Evolutionary conservation across 2,888 invertebrate genomes (phyloP).

Genomic region (Uloborus plumipes): DNA sequence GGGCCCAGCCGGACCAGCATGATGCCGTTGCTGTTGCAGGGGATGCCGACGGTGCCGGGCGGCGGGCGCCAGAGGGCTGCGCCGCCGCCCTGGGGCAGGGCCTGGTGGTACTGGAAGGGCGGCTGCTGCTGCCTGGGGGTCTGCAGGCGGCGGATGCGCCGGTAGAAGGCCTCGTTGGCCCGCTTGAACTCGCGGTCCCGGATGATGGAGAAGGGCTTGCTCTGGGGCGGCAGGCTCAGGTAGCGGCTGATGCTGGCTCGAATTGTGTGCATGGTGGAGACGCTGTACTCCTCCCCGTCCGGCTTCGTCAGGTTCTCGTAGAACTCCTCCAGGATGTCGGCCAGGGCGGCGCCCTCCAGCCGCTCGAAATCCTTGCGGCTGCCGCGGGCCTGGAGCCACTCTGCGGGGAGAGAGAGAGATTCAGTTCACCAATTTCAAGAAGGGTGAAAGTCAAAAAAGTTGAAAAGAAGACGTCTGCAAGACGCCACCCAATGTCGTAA

Average conservation of each 20-base stretch:
- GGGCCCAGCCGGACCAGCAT: slow-evolving; percentile 59
- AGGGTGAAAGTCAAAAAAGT: too few relatives aligned
- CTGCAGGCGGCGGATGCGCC: slow-evolving; percentile 57
- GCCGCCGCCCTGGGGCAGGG: slow-evolving; percentile 27
- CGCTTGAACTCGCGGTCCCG: slow-evolving; percentile 60
- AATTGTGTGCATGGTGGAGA: slow-evolving; percentile 64
- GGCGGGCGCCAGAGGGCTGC: slow-evolving; percentile 52
- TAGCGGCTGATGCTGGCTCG: slow-evolving; percentile 64
- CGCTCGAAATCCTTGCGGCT: slow-evolving; percentile 51
- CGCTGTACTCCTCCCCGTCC: slow-evolving; percentile 64
- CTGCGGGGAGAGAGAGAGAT: slow-evolving; percentile 12
- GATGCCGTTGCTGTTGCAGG: slow-evolving; percentile 57
- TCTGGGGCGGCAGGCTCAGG: slow-evolving; percentile 62
- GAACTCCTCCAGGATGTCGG: slow-evolving; percentile 56
- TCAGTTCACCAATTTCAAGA: too few relatives aligned
- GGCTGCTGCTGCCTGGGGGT: slow-evolving; percentile 25
- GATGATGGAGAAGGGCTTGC: slow-evolving; percentile 63
- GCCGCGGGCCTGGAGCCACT: slow-evolving; percentile 55
- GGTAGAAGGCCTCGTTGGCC: slow-evolving; percentile 63
- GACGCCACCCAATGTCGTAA: too few relatives aligned
- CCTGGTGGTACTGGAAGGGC: slow-evolving; percentile 35
- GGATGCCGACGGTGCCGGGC: slow-evolving; percentile 30
- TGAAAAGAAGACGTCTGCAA: too few relatives aligned
- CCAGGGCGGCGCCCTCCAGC: slow-evolving; percentile 38
- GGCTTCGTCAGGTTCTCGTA: slow-evolving; percentile 62